Evolutionary conservation across 2,113 vertebrate species (phyloP).

Genomic region (Aldabrachelys gigantea): DNA sequence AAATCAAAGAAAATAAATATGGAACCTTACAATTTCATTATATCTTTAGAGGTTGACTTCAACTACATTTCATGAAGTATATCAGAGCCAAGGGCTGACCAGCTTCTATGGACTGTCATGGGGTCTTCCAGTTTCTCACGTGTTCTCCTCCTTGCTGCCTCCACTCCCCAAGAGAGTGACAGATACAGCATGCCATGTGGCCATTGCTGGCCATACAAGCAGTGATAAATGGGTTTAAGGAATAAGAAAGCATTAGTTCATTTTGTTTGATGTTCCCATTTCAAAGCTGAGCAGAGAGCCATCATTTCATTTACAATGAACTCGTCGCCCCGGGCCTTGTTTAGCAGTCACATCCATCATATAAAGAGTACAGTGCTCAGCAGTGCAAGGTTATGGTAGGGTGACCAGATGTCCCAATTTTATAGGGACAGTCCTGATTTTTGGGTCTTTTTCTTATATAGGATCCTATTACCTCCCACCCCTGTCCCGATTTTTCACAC

Average conservation of each 20-base stretch:
- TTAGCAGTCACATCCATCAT: accelerated
- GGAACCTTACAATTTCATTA: not conserved
- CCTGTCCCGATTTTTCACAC: too few species aligned
- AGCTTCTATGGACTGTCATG: not conserved
- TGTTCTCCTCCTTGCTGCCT: not conserved
- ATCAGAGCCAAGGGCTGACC: not conserved
- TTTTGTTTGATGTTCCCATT: accelerated
- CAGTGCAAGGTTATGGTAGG: accelerated
- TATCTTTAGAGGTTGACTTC: not conserved
- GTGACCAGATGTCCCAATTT: too few species aligned
- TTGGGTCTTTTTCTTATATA: too few species aligned
- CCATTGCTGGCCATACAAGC: not conserved
- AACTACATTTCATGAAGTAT: not conserved
- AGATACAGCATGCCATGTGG: not conserved
- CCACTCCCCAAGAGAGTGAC: not conserved
- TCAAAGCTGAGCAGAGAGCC: not conserved
- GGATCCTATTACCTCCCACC: too few species aligned
- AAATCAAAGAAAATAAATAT: not conserved
- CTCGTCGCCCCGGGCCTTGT: not conserved
- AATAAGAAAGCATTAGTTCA: not conserved
- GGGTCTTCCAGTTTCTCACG: not conserved
- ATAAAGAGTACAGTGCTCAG: not conserved
- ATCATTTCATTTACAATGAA: not conserved
- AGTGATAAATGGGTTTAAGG: not conserved
- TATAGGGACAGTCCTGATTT: too few species aligned